Percentiles rank a stretch among this genome's conserved stretches.
Evolutionary conservation across 2,797 vertebrate genomes (phyloP).

Genomic region (Aulostomus chinensis): DNA sequence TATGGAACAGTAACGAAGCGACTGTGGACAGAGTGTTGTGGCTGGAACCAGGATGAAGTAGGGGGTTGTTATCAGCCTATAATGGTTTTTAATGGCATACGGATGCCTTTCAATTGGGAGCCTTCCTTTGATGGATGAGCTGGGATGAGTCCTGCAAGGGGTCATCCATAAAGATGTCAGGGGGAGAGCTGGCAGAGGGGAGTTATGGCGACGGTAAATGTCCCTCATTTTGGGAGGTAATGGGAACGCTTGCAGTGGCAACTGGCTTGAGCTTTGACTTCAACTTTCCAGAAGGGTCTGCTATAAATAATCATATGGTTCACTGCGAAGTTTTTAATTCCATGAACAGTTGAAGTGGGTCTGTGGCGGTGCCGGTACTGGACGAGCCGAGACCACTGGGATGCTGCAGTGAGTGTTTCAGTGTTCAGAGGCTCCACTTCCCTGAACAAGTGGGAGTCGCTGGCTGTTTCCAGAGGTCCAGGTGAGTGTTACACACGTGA

Average conservation of each 20-base stretch:
- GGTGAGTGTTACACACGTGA: neutral
- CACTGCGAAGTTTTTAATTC: no score
- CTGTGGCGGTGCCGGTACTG: no score
- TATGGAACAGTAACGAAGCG: slow-evolving; percentile 52
- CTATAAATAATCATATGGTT: no score
- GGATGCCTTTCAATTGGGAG: slow-evolving; percentile 52
- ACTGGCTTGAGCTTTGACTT: neutral
- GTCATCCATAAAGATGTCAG: slow-evolving; percentile 72
- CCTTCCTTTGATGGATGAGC: slow-evolving; percentile 61
- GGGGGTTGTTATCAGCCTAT: slow-evolving; percentile 69
- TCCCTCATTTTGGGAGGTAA: slow-evolving; percentile 18
- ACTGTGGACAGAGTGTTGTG: slow-evolving; percentile 57
- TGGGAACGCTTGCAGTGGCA: neutral
- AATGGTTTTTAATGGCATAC: slow-evolving; percentile 68
- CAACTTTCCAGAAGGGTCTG: no score
- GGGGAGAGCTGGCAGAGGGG: slow-evolving; percentile 38
- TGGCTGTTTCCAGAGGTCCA: neutral
- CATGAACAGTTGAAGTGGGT: no score
- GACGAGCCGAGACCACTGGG: no score
- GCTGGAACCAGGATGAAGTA: slow-evolving; percentile 58
- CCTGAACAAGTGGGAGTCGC: no score
- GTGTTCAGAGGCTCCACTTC: no score
- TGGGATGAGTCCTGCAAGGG: slow-evolving; percentile 48
- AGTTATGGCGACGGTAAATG: slow-evolving; percentile 71
- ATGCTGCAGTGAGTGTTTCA: no score